phyloP scores from a whole-genome alignment of 2,113 vertebrate genomes.

The Carettochelys insculpta region DNA sequence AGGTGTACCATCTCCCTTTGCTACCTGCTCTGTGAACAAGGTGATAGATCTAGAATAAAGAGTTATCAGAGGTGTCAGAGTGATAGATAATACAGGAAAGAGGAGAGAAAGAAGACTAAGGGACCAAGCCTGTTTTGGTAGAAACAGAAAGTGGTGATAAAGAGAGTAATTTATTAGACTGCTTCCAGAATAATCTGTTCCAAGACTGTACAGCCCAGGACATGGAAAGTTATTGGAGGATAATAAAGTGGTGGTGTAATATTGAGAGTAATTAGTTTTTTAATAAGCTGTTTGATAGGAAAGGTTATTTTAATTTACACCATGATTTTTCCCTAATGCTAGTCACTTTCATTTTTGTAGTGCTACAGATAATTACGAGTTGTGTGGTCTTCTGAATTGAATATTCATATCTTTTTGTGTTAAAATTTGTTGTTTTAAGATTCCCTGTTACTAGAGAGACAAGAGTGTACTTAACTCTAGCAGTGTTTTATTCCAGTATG shows the following conservation, averaged over 20 bases:
- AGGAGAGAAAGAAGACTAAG: not conserved
- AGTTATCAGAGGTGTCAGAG: slow-evolving; percentile 30
- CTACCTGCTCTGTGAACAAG: slow-evolving; percentile 20
- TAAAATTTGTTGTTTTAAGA: not conserved
- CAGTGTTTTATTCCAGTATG: not conserved
- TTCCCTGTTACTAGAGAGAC: not conserved
- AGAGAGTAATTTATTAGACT: slow-evolving; percentile 58
- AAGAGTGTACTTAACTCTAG: not conserved
- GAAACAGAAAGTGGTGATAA: slow-evolving; percentile 23
- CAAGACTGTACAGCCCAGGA: not conserved
- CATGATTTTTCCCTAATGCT: not conserved
- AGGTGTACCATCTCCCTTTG: not conserved
- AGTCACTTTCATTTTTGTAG: not conserved
- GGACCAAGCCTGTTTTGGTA: slow-evolving; percentile 39
- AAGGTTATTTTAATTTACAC: slow-evolving; percentile 20
- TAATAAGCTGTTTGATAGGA: slow-evolving; percentile 14
- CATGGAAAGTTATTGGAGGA: not conserved
- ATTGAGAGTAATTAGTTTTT: slow-evolving; percentile 27
- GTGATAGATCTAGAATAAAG: slow-evolving; percentile 21
- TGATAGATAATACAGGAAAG: slow-evolving; percentile 59
- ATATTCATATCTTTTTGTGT: not conserved
- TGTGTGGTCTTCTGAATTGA: not conserved
- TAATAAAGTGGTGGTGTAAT: not conserved
- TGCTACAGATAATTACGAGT: not conserved
- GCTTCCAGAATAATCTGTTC: slow-evolving; percentile 3